Conservation (phyloP, 2,113 vertebrate species). For the Spea multiplicata region DNA sequence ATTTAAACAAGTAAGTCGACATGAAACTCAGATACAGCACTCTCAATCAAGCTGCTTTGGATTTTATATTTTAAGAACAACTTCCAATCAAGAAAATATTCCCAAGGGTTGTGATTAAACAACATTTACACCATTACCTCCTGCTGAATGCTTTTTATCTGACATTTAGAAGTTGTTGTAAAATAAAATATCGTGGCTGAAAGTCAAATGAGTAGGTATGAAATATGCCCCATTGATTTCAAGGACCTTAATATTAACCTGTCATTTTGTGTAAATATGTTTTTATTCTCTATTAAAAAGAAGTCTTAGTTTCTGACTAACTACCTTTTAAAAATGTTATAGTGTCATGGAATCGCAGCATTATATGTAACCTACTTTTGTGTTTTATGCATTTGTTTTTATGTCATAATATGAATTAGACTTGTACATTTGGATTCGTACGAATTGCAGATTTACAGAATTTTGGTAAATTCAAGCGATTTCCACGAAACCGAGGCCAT, state of each 20-base stretch:
- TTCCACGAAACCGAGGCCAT: too few species aligned
- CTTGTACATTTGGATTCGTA: too few species aligned
- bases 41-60: constrained; percentile 26
- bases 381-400: too few species aligned
- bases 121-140: constrained; percentile 29
- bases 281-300: neutral
- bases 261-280: neutral
- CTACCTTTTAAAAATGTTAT: neutral
- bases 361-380: too few species aligned
- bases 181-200: constrained; percentile 22
- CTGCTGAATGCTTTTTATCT: constrained; percentile 30
- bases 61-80: neutral
- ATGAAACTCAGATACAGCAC: constrained; percentile 17
- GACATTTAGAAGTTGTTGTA: constrained; percentile 22
- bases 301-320: neutral
- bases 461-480: too few species aligned
- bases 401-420: too few species aligned
- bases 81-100: constrained; percentile 35
- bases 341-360: too few species aligned
- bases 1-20: constrained; percentile 21
- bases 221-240: constrained; percentile 3
- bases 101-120: constrained; percentile 27
- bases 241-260: constrained; percentile 1
- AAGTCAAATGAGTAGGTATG: constrained; percentile 21
- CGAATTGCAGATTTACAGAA: too few species aligned